Evolutionary conservation across 1,140 invertebrate species (phyloP).

Genomic region (Saxidomus purpurata): DNA sequence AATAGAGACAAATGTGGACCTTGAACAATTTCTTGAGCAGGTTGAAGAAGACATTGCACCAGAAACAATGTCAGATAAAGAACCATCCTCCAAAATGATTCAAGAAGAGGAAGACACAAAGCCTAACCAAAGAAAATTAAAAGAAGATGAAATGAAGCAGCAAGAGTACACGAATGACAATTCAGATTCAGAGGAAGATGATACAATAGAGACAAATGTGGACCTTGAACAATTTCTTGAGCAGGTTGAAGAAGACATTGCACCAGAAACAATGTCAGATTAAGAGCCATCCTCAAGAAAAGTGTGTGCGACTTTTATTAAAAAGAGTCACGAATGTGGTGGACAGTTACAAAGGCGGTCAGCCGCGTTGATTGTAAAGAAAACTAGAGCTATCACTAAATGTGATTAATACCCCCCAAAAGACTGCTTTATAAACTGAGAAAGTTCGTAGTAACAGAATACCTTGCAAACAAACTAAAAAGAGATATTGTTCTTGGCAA

Average conservation of each 20-base stretch:
- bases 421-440: too few relatives aligned
- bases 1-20: not conserved
- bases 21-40: not conserved
- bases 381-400: too few relatives aligned
- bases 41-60: not conserved
- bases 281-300: not conserved
- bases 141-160: not conserved
- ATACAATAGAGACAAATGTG: not conserved
- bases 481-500: too few relatives aligned
- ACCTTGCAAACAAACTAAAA: too few relatives aligned
- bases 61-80: not conserved
- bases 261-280: not conserved
- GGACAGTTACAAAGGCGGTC: not conserved
- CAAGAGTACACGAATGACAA: not conserved
- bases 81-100: not conserved
- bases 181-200: not conserved
- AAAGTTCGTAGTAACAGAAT: too few relatives aligned
- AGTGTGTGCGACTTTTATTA: not conserved
- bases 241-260: not conserved
- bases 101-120: not conserved
- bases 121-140: not conserved
- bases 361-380: not conserved
- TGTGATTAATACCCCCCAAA: too few relatives aligned
- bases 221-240: not conserved
- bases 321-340: not conserved